Percentiles rank a stretch among this genome's conserved stretches.
Evolutionary conservation across 2,888 invertebrate species (phyloP).

Genomic region (Oxyscelio sp.): DNA sequence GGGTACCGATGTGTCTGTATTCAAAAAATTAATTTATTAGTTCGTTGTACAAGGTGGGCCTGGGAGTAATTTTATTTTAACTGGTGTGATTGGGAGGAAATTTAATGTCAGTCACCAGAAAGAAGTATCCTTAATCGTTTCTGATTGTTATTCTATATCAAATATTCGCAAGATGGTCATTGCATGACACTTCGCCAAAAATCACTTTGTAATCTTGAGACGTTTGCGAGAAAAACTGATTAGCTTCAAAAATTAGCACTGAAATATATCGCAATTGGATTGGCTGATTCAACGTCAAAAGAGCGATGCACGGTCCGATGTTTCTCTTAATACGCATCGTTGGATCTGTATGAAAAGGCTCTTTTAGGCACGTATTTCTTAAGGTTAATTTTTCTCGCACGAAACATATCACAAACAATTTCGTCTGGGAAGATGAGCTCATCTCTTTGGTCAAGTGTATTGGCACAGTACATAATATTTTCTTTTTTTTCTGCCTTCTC

Average conservation of each 20-base stretch:
- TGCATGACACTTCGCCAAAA: slow-evolving; percentile 70
- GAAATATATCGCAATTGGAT: slow-evolving; percentile 5
- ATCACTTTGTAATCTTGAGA: slow-evolving; percentile 52
- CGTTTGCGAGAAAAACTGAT: slow-evolving; percentile 48
- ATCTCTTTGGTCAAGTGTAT: slow-evolving; percentile 13
- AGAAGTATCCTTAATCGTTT: slow-evolving; percentile 4
- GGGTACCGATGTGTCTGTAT: slow-evolving; percentile 20
- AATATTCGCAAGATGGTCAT: slow-evolving; percentile 74
- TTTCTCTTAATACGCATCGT: slow-evolving; percentile 30
- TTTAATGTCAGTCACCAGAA: slow-evolving; percentile 43
- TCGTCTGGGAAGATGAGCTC: slow-evolving; percentile 8
- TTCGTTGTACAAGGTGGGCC: slow-evolving; percentile 13
- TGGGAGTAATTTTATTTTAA: not conserved
- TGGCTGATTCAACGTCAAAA: slow-evolving; percentile 39
- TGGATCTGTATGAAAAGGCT: slow-evolving; percentile 45
- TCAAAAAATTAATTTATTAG: slow-evolving; percentile 34
- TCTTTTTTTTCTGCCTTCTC: not conserved
- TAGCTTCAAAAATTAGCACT: slow-evolving; percentile 33
- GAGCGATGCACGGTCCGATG: slow-evolving; percentile 29
- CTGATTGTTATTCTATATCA: slow-evolving; percentile 71
- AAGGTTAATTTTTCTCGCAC: slow-evolving; percentile 52
- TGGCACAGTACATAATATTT: slow-evolving; percentile 16
- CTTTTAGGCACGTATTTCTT: slow-evolving; percentile 69
- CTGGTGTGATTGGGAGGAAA: slow-evolving; percentile 15
- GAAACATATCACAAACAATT: slow-evolving; percentile 52